Base-by-base conservation (phyloP, 2,888 invertebrate species). In the Erebia epiphron region DNA sequence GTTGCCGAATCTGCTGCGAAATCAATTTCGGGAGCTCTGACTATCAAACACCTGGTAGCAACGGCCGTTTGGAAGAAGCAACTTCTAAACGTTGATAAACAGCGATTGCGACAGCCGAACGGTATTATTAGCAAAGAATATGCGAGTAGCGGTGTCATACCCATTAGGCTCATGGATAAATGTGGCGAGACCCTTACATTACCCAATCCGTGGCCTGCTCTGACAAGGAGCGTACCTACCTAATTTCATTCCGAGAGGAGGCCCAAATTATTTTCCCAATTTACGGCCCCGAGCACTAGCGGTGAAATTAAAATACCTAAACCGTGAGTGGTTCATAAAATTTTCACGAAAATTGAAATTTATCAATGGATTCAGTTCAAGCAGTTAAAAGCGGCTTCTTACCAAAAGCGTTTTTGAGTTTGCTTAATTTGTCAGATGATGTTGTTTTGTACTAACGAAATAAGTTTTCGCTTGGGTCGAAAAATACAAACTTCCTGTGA, bases 161-260 rank as follows among this genome's bases (percentile, higher is more conserved):
- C 79, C 79, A 81, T 82, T 13, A 46, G 1, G 46, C 46, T 11
- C 79, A 79, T 79, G 78, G 77, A 46, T 46, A 46, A 46, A 46
- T 46, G 46, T 14, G 35, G 13, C 13, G 11, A 46, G 46, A 11
- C 46, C 46, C 46, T 46, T 46, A 46, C 46, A 46, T 21, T 5
- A 21, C 56, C 62, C 14, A 9, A 21, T 14, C 16, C 46, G 62
- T 11, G 62, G 46, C 62, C 4, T 13, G 54, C 72, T 52, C 72
- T 64, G 54, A 67, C 56, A 60, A 65, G 64, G 54, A 72, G 57
- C 75, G 76, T 77, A 7, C 35, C 35, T 35, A 35, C 35, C 35
- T 35, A 79, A 82, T 81, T 85, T 81, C 81, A 83, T 83, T 84
- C 82, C 76, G 77, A 82, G 81, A 79, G 80, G 80, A 78, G 78